Conservation (phyloP, 2,113 vertebrate species). For the Callorhinus ursinus region DNA sequence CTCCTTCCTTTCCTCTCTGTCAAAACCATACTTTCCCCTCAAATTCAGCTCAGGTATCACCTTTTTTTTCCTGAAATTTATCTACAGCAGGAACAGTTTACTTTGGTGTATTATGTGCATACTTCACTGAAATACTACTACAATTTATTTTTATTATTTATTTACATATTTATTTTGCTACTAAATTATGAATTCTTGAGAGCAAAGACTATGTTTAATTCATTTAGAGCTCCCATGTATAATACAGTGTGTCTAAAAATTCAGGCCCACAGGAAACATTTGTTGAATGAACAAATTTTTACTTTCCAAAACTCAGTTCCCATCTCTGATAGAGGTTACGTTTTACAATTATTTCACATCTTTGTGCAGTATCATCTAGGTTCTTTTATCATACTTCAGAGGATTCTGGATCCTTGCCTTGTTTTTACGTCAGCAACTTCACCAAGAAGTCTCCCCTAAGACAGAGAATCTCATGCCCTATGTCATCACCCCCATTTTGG, state of each 20-base stretch:
- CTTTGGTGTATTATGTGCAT: not conserved
- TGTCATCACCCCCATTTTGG: not conserved
- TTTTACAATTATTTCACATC: not conserved
- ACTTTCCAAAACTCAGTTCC: conserved; percentile 15
- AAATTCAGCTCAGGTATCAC: not conserved
- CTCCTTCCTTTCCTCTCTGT: not conserved
- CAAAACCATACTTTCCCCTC: not conserved
- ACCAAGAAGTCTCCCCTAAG: not conserved
- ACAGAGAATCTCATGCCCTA: not conserved
- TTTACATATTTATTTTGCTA: not conserved
- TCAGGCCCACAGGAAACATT: not conserved
- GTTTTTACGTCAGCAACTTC: not conserved
- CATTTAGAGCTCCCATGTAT: not conserved
- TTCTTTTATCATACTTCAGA: not conserved
- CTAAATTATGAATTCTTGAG: not conserved
- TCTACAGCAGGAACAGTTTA: not conserved
- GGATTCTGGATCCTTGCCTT: not conserved
- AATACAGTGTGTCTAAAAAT: not conserved
- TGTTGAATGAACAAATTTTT: not conserved
- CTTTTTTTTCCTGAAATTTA: not conserved
- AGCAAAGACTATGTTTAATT: not conserved
- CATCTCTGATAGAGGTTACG: not conserved
- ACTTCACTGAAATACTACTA: not conserved
- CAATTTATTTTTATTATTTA: not conserved
- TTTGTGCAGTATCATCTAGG: not conserved